Base-by-base conservation (phyloP, 1,140 invertebrate species). In the Melitaea cinxia region DNA sequence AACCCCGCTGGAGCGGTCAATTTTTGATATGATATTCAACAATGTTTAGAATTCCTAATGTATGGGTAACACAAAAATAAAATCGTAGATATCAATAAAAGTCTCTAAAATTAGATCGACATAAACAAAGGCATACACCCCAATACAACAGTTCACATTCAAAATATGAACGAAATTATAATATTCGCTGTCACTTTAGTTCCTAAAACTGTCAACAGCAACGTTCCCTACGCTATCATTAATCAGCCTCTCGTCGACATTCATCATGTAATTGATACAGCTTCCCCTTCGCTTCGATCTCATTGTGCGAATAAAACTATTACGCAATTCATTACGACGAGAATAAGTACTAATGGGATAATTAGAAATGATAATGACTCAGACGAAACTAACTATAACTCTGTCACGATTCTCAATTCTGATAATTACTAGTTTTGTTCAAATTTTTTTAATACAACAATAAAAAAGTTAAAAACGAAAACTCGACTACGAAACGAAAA, bases 221-320 rank as follows among this genome's bases (percentile, higher is more conserved):
- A 17, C 5, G 9, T 6, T 6, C 4, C 37, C 6, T 4, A 42
- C 4, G 37, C 15, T 17, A 17, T 42, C 37, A 42, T 42, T 42
- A 42, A 19, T 42, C 37, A 19, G 15, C 15, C 15, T 17, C 37
- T 17, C 37, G 17, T 15, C 37, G 9, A 42, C 37, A 42, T 42
- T 42, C 4, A 42, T 42, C 37, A 42, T 5, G 6, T 42, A 42
- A 42, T 17, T 42, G 37, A 42, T 42, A 19, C 5, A 42, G 5
- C 15, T 7, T 42, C 6, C 37, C 14, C n/a, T 42, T 7, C 2
- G 7, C 37, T 17, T 7, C 2, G 2, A 6, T 42, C 37, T 15
- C 37, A 42, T 15, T 17, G 37, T 15, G 37, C 37, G 4, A 42
- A 42, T 42, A 42, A 42, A 42, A 42, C 37, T 42, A 42, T 42